These are phyloP conservation scores for Melanargia galathea DNA, from an alignment of 2,888 invertebrate genomes.

Conservation along the genomic window DNA sequence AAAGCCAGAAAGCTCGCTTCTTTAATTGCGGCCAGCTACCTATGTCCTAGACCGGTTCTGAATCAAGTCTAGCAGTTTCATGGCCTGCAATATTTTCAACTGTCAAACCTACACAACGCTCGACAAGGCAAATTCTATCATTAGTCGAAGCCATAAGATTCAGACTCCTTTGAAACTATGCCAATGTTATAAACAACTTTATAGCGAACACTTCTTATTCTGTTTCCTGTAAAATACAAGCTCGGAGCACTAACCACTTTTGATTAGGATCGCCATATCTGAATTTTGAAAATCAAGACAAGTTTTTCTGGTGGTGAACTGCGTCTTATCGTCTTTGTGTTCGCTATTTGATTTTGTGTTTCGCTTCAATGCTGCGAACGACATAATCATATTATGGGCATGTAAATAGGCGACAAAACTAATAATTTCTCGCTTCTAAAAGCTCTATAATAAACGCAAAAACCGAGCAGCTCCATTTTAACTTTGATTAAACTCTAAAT, in stretches of 20 bases:
- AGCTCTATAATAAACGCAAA: no score
- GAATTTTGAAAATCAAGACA: neutral
- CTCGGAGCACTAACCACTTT: conserved; percentile 29
- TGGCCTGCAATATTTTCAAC: conserved; percentile 46
- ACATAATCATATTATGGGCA: no score
- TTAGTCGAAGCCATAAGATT: conserved; percentile 24
- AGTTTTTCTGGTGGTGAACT: neutral
- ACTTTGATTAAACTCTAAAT: no score
- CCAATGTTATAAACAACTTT: conserved; percentile 34
- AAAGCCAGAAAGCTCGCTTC: conserved; percentile 37
- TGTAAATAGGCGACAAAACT: no score
- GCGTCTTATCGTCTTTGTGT: neutral
- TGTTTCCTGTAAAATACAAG: conserved; percentile 42
- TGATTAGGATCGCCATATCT: conserved; percentile 10
- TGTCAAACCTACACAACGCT: conserved; percentile 39
- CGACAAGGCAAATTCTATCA: conserved; percentile 31
- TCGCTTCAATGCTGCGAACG: no score
- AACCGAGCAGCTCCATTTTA: no score
- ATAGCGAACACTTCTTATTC: conserved; percentile 39
- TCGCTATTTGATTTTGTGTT: neutral
- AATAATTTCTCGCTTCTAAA: no score
- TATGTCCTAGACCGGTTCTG: conserved; percentile 48
- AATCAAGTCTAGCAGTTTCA: conserved; percentile 46
- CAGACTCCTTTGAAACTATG: conserved; percentile 16
- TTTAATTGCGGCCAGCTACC: conserved; percentile 41